These are phyloP conservation scores for Trimorus sp. DNA, from an alignment of 2,888 invertebrate species.

Conservation along the genomic window DNA sequence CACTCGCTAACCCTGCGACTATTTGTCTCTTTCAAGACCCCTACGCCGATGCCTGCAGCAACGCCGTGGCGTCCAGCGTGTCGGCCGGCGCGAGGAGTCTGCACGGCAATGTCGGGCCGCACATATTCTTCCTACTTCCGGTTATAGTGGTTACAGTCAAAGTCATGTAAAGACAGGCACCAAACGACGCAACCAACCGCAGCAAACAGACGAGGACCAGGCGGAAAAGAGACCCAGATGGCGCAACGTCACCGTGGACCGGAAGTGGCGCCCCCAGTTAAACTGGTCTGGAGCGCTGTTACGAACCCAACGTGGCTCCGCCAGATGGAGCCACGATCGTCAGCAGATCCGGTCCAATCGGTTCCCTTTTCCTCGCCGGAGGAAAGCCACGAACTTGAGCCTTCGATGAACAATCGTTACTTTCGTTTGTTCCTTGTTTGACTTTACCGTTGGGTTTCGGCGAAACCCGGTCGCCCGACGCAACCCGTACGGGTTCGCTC, in stretches of 20 bases:
- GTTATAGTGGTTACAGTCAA: conserved; percentile 68
- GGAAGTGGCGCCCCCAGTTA: conserved; percentile 41
- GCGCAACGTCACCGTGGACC: conserved; percentile 35
- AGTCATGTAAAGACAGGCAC: conserved; percentile 69
- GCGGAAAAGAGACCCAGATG: conserved; percentile 10
- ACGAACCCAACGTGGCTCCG: no score
- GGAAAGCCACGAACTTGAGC: conserved; percentile 15
- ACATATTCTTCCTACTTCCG: conserved; percentile 70
- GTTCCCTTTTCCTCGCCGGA: conserved; percentile 30
- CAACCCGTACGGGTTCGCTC: not conserved
- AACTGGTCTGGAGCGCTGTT: no score
- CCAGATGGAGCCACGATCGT: conserved; percentile 32
- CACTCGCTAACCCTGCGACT: no score
- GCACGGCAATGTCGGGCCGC: conserved; percentile 57
- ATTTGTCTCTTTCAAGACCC: conserved; percentile 73
- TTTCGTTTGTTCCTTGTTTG: conserved; percentile 20
- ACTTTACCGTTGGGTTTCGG: not conserved
- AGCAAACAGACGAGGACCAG: not conserved
- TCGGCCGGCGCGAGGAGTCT: conserved; percentile 73
- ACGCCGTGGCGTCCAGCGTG: conserved; percentile 78
- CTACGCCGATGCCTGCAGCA: conserved; percentile 75
- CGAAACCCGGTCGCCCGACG: conserved; percentile 3
- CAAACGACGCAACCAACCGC: conserved; percentile 3
- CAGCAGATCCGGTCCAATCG: conserved; percentile 39
- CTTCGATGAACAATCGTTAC: conserved; percentile 21